Conservation (phyloP, 2,797 vertebrate species). For the Australoheros facetus region DNA sequence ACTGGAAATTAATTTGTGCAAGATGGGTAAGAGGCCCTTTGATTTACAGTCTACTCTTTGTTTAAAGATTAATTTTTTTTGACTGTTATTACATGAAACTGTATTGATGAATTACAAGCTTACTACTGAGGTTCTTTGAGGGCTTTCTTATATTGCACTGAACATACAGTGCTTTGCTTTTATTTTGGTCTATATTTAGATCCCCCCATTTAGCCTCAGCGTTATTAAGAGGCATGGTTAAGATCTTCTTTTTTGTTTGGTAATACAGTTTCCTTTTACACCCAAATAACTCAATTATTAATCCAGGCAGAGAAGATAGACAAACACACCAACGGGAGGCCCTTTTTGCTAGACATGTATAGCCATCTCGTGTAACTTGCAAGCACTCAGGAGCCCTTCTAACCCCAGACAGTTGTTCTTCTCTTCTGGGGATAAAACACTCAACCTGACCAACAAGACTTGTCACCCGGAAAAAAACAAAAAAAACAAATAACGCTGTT, state of each 20-base stretch:
- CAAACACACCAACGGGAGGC: slow-evolving; percentile 1
- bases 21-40: slow-evolving; percentile 41
- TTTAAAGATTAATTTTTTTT: slow-evolving; percentile 52
- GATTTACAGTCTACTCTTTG: slow-evolving; percentile 51
- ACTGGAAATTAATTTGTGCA: slow-evolving; percentile 50
- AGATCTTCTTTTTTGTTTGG: slow-evolving; percentile 27
- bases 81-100: slow-evolving; percentile 52
- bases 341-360: neutral
- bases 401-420: slow-evolving; percentile 44
- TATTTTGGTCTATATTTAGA: slow-evolving; percentile 56
- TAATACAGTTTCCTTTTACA: slow-evolving; percentile 32
- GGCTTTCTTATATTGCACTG: slow-evolving; percentile 54
- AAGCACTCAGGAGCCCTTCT: slow-evolving; percentile 27
- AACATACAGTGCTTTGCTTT: slow-evolving; percentile 52
- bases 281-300: slow-evolving; percentile 41
- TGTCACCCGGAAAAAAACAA: slow-evolving; percentile 34
- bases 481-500: neutral
- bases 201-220: neutral
- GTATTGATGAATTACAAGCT: slow-evolving; percentile 39
- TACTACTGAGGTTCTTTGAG: slow-evolving; percentile 39
- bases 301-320: slow-evolving; percentile 31
- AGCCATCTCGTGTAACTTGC: slow-evolving; percentile 10
- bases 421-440: slow-evolving; percentile 62
- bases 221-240: slow-evolving; percentile 6
- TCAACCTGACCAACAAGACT: slow-evolving; percentile 53